These are phyloP conservation scores for Caenorhabditis drosophilae DNA, from an alignment of 2,888 invertebrate species.

Conservation along the genomic window DNA sequence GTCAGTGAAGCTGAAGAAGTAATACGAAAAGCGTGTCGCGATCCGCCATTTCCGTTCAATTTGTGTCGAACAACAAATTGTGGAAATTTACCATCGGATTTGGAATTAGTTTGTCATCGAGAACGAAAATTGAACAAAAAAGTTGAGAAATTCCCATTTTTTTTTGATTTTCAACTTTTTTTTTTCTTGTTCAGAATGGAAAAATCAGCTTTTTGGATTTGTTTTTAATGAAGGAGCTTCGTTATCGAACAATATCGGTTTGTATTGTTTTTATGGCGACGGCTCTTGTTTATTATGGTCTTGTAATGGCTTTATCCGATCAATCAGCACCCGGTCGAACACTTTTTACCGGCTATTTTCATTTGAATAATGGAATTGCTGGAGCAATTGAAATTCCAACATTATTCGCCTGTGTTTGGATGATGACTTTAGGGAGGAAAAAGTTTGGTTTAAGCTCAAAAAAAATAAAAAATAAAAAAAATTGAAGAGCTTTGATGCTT, in stretches of 20 bases:
- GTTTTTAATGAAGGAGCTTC: constrained; percentile 45
- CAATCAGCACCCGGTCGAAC: constrained; percentile 67
- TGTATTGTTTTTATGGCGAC: constrained; percentile 69
- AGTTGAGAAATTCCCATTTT: not conserved
- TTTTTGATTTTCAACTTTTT: not conserved
- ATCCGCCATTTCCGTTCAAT: constrained; percentile 67
- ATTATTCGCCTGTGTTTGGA: constrained; percentile 63
- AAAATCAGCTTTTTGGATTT: constrained; percentile 42
- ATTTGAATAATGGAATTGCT: constrained; percentile 68
- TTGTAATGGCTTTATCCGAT: constrained; percentile 68
- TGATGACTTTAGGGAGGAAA: constrained; percentile 65
- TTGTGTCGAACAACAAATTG: constrained; percentile 62
- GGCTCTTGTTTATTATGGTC: constrained; percentile 69
- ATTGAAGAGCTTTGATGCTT: constrained; percentile 63
- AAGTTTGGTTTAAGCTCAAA: constrained; percentile 25
- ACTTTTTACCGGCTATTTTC: constrained; percentile 68
- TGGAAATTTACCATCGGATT: constrained; percentile 64
- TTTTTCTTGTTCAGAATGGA: constrained; percentile 23
- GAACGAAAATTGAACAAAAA: constrained; percentile 57
- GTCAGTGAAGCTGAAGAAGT: constrained; percentile 68
- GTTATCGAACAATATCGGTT: constrained; percentile 62
- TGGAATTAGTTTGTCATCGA: constrained; percentile 66
- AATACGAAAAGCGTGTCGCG: constrained; percentile 66
- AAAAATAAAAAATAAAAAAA: not conserved
- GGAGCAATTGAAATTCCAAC: constrained; percentile 68